Evolutionary conservation across 1,140 invertebrate species (phyloP), one percentile per base, ranked within the genome.

Genomic region (Aphaenogaster rudis): DNA sequence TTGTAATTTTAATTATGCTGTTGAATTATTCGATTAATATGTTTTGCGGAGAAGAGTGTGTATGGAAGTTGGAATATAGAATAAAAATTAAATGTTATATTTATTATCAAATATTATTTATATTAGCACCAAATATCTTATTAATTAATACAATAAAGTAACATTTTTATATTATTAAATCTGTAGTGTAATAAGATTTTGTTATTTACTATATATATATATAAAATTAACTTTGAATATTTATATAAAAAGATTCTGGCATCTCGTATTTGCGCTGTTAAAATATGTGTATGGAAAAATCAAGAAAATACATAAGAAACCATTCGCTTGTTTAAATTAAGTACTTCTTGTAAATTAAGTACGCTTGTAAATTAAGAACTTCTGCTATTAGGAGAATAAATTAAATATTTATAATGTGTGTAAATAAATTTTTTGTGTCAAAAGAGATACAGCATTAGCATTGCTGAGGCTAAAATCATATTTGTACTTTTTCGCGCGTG

Each of bases 1-100:
- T 39, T 79, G 59, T 21, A n/a, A 81, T 81, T 8, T 36, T 21
- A 39, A 42, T 1, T 64, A 8, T 28, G 11, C 9, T 17, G 17
- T 28, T 21, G n/a, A 42, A 57, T 80, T 64, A 79, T 36, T 64
- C 6, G 6, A 66, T 52, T 52, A 79, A 3, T 36, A 52, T n/a
- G 13, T 0, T 42, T 28, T 61, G 8, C 0, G 28, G 0, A 33
- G 15, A 59, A 28, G 28, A 28, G 28, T 28, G 11, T 33, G 4
- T 45, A 1, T 45, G 5, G 1, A 71, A 45, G 6, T 13, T 69
- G 17, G 21, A 67, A 69, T 7, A 13, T 11, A 17, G 45, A 50
- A 74, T 39, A 74, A 74, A n/a, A n/a, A 52, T 72, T 6, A 36
- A 15, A 48, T 61, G 8, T 45, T 45, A 45, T 28, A 28, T 28